phyloP scores from a whole-genome alignment of 2,797 vertebrate species.

The Anolis apletophallus region DNA sequence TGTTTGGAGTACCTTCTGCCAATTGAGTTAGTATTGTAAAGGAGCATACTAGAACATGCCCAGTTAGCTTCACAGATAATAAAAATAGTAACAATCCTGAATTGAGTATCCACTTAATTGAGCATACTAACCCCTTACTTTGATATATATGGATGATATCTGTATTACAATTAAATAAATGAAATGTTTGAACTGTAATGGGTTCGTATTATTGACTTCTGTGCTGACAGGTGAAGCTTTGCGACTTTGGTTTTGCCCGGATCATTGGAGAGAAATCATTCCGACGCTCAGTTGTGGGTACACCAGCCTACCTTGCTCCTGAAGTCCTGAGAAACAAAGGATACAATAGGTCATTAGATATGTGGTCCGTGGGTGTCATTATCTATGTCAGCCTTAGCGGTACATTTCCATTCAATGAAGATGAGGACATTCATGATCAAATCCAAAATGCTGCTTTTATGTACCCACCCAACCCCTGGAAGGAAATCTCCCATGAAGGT shows the following conservation, averaged over 20 bases:
- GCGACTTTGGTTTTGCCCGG: slow-evolving; percentile 96
- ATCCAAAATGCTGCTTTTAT: slow-evolving; percentile 98
- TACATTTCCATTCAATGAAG: slow-evolving; percentile 97
- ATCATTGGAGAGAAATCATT: slow-evolving; percentile 98
- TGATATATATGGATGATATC: background rate
- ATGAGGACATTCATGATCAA: slow-evolving; percentile 97
- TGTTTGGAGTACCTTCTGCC: background rate
- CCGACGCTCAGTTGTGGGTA: slow-evolving; percentile 94
- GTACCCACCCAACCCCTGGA: slow-evolving; percentile 98
- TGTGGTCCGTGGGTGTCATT: slow-evolving; percentile 98
- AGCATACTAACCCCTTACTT: background rate
- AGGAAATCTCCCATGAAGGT: slow-evolving; percentile 94
- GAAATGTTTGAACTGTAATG: background rate
- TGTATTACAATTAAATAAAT: background rate
- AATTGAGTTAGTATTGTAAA: too few species aligned
- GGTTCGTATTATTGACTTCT: slow-evolving; percentile 43
- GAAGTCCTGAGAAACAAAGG: slow-evolving; percentile 96
- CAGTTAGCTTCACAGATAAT: background rate
- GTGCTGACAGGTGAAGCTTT: slow-evolving; percentile 91
- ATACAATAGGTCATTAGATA: slow-evolving; percentile 96
- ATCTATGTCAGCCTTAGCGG: slow-evolving; percentile 97
- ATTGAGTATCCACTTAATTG: background rate
- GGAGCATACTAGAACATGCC: background rate
- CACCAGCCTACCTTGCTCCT: slow-evolving; percentile 94
- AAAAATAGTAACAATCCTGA: background rate